A percentile compares a stretch with the other conserved stretches of the same genome.
These are phyloP conservation scores for Ichneumoninae sp. DNA, from an alignment of 2,888 invertebrate genomes.

Conservation along the genomic window DNA sequence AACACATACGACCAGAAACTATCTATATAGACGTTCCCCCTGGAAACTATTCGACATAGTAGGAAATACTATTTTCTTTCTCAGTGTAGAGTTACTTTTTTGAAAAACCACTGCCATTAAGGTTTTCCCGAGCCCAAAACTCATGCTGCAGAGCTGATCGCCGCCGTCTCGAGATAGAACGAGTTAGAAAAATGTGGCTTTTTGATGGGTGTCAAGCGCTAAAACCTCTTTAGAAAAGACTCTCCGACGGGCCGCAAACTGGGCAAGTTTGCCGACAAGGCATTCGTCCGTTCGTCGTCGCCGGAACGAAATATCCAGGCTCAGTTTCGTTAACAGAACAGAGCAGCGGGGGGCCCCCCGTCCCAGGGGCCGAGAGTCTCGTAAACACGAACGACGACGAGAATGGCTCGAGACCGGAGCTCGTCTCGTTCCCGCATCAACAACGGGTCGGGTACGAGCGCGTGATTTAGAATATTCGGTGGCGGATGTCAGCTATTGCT, in stretches of 20 bases:
- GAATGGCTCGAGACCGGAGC: constrained; percentile 28
- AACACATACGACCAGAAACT: too few species aligned
- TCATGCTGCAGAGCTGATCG: too few species aligned
- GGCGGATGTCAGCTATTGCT: constrained; percentile 84
- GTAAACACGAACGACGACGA: constrained; percentile 76
- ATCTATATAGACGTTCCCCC: too few species aligned
- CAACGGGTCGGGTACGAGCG: constrained; percentile 70
- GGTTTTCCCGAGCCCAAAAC: background rate
- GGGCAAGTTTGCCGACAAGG: constrained; percentile 18
- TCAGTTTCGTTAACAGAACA: constrained; percentile 27
- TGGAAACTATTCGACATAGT: too few species aligned
- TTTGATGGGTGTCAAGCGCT: background rate
- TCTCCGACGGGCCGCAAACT: background rate
- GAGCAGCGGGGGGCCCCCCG: background rate
- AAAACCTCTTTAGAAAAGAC: background rate
- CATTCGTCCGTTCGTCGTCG: constrained; percentile 47
- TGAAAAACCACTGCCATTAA: background rate
- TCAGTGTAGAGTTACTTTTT: too few species aligned
- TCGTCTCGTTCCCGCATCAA: constrained; percentile 16
- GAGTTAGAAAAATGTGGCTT: background rate
- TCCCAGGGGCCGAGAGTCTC: constrained; percentile 59
- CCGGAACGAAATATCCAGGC: constrained; percentile 8
- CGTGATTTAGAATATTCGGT: constrained; percentile 84
- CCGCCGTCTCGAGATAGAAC: background rate
- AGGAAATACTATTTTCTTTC: too few species aligned